phyloP scores from a whole-genome alignment of 2,888 invertebrate species.

The Aspidiotus rigidus region DNA sequence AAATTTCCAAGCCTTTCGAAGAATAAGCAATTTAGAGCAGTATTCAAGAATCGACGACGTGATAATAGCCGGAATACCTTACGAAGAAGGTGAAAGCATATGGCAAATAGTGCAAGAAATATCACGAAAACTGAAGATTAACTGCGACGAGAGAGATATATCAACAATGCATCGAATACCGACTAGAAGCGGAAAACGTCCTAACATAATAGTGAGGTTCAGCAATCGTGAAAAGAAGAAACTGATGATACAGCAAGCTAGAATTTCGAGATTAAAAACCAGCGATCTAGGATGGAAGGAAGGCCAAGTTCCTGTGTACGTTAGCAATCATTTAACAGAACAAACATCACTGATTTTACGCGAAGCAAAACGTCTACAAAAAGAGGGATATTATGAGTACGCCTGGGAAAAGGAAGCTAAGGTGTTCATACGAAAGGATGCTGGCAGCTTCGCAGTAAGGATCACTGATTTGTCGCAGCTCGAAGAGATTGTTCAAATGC shows the following conservation, averaged over 20 bases:
- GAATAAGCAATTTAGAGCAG: background rate
- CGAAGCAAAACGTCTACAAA: too few species aligned
- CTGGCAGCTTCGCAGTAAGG: too few species aligned
- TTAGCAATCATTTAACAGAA: too few species aligned
- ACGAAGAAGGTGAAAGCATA: background rate
- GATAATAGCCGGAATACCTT: background rate
- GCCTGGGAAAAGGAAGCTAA: too few species aligned
- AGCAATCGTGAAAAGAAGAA: background rate
- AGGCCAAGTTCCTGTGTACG: too few species aligned
- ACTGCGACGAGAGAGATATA: background rate
- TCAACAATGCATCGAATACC: background rate
- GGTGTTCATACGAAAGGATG: too few species aligned
- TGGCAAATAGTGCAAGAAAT: background rate
- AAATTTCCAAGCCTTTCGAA: background rate
- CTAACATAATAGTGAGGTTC: background rate
- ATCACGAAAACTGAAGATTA: background rate
- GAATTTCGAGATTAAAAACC: background rate
- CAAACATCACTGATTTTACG: too few species aligned
- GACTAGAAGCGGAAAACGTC: background rate
- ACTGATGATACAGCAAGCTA: background rate
- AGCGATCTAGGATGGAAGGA: background rate
- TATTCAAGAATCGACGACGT: background rate
- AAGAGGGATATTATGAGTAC: too few species aligned
- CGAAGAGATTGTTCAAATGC: too few species aligned
- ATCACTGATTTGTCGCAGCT: too few species aligned